Evolutionary conservation across 2,113 vertebrate genomes (phyloP).

Genomic region (Carollia perspicillata): DNA sequence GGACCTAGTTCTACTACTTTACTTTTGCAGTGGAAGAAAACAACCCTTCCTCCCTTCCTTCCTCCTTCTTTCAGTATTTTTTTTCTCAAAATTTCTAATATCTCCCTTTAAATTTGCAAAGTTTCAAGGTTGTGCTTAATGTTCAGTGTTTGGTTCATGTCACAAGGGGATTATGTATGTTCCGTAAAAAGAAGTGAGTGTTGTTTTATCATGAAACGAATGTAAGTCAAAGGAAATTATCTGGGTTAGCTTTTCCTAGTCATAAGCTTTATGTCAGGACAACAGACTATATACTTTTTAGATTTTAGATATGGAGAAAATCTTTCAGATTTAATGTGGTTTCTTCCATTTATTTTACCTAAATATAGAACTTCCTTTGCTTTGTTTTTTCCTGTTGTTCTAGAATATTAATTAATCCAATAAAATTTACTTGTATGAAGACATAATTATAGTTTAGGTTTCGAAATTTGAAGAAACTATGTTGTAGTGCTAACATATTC

Average conservation of each 20-base stretch:
- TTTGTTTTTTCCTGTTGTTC: not conserved
- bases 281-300: not conserved
- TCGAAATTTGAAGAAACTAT: not conserved
- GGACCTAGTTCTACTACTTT: not conserved
- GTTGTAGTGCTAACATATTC: not conserved
- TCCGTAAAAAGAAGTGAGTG: constrained; percentile 9
- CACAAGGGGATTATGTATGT: not conserved
- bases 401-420: not conserved
- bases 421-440: not conserved
- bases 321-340: not conserved
- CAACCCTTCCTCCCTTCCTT: not conserved
- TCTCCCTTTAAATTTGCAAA: not conserved
- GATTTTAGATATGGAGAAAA: not conserved
- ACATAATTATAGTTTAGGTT: not conserved
- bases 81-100: not conserved
- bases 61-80: not conserved
- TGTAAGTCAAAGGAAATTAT: constrained; percentile 24
- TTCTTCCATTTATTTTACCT: not conserved
- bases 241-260: not conserved
- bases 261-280: not conserved
- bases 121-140: constrained; percentile 27
- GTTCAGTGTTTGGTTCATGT: not conserved
- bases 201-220: constrained; percentile 18
- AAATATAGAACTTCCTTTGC: not conserved
- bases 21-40: constrained; percentile 19